Base-by-base conservation (phyloP, 2,113 vertebrate genomes). In the Uria lomvia region DNA sequence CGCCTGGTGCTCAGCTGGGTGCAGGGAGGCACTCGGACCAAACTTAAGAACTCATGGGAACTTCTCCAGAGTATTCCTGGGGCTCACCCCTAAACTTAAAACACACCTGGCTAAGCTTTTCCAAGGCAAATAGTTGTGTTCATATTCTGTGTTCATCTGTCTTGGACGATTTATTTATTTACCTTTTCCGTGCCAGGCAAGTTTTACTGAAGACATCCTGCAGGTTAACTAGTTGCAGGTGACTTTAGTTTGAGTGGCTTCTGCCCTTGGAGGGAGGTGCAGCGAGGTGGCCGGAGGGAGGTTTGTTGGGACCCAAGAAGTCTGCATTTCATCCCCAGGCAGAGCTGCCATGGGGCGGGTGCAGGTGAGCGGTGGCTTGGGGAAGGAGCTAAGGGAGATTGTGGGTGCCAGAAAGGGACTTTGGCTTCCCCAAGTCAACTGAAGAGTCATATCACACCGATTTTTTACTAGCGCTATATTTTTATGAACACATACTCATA, bases 1-100 rank as follows among this genome's bases (percentile, higher is more conserved):
- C 2, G 0, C 58, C n/a, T 72, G 45, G 8, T 56, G 55, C 56
- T 79, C 36, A 83, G 32, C 36, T 0, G 0, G 21, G 30, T 49
- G 67, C 26, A 83, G 32, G 59, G 20, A 67, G 8, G 43, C 21
- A 4, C 78, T 40, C 4, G 5, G 36, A 53, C 10, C 19, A 68
- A 65, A 32, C 32, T n/a, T 67, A 11, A 32, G 72, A 45, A 50
- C 6, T 59, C 29, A 45, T 23, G 5, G 11, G 17, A 60, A 24
- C 29, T 86, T 84, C 7, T 2, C 38, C 32, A 42, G 67, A 67
- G 5, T 79, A 45, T 62, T 86, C 24, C 19, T 76, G 32, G 22
- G 6, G 6, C 58, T 74, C 36, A 53, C 5, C 5, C 60, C 60
- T 55, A 4, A 62, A 24, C 26, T 59, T 68, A 47, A 85, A 70